phyloP scores from a whole-genome alignment of 2,888 invertebrate species.

The Cephus pulcher region DNA sequence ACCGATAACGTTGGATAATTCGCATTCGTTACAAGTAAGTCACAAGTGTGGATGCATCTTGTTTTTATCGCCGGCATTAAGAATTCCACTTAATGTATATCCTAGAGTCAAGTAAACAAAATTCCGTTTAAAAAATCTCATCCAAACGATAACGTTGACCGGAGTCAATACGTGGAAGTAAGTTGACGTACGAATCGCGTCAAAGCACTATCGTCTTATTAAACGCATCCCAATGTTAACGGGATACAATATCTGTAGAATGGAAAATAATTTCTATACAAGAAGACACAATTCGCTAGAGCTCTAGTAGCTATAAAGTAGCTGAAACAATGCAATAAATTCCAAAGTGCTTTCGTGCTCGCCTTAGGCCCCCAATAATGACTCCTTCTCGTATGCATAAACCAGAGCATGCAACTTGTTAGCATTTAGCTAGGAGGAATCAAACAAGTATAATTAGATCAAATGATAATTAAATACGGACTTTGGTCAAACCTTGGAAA shows the following conservation, averaged over 20 bases:
- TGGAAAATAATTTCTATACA: slow-evolving; percentile 18
- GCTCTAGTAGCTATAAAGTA: slow-evolving; percentile 33
- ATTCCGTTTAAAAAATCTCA: background rate
- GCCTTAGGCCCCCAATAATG: background rate
- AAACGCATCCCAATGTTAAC: too few species aligned
- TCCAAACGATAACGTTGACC: background rate
- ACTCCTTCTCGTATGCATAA: background rate
- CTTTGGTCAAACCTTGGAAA: background rate
- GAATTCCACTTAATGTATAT: background rate
- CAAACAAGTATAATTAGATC: background rate
- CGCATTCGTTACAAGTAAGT: background rate
- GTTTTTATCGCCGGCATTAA: background rate
- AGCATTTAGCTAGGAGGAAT: slow-evolving; percentile 1
- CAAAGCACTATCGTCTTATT: background rate
- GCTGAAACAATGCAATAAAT: slow-evolving; percentile 39
- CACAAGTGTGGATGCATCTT: background rate
- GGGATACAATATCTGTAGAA: background rate
- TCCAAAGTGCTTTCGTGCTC: slow-evolving; percentile 33
- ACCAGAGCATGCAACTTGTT: slow-evolving; percentile 7
- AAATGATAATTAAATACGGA: background rate
- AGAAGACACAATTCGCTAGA: slow-evolving; percentile 31
- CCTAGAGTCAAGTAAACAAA: background rate
- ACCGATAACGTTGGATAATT: slow-evolving; percentile 39
- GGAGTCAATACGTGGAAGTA: background rate
- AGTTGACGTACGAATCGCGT: background rate